Base-by-base conservation (phyloP, 2,113 vertebrate genomes). In the Stigmatopora nigra region DNA sequence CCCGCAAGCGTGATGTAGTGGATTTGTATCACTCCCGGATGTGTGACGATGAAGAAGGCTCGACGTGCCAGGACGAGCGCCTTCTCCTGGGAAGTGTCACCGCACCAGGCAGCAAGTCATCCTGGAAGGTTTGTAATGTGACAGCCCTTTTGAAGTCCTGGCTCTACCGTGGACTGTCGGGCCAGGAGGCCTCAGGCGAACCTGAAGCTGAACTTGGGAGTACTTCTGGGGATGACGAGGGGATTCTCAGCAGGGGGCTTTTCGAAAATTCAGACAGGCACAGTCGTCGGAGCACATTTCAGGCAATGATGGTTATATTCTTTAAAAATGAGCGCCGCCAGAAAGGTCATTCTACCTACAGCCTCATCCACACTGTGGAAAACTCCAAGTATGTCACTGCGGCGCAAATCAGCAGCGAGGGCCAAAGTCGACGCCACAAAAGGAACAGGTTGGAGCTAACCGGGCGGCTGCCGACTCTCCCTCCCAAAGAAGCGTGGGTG, bases 111-210 rank as follows among this genome's bases (percentile, higher is more conserved):
- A 7, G 63, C n/a, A 84, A 79, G 17, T 79, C 90, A 0, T 73
- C 89, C 31, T 95, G 94, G 93, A 90, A 87, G 56, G 87, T 94
- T 15, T 93, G 94, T 20, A 90, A 96, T 22, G 65, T 94, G 73
- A 93, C 93, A 0, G 66, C 63, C 53, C 73, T 92, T 51, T 86
- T 96, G 38, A 88, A 86, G 16, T 73, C 85, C 67, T 92, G 93
- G 92, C 81, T 93, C 1, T 84, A 88, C 52, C 87, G 89, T 64
- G 81, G 64, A 0, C 12, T 73, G 0, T 63, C 16, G 0, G 51
- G 47, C 14, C 71, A 59, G 15, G 81, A 83, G 35, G 63, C 58
- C 35, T 71, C 67, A 1, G 76, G 67, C 61, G 68, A 79, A 19
- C 35, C 51, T n/a, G 58, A 63, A 35, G 7, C n/a, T 0, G 79